Conservation (phyloP, 1,140 invertebrate species). For the Thaumetopoea pityocampa region DNA sequence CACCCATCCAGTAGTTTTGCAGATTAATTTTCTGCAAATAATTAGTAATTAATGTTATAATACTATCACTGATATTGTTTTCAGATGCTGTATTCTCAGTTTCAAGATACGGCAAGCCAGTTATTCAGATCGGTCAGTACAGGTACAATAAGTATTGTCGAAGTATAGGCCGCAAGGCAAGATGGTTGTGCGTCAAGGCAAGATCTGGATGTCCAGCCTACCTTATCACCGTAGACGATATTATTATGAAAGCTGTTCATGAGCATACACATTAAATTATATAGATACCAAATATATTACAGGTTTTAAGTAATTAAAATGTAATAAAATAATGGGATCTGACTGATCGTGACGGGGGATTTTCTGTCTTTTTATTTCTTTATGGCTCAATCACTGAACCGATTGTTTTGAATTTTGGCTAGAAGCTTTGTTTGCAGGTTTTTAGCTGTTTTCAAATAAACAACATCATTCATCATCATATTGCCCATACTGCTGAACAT, state of each 20-base stretch:
- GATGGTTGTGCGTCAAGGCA: slow-evolving; percentile 19
- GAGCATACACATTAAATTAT: slow-evolving; percentile 30
- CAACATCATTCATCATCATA: no score
- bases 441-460: no score
- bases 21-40: no score
- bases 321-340: neutral
- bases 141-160: slow-evolving; percentile 32
- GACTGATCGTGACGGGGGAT: no score
- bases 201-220: slow-evolving; percentile 9
- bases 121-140: slow-evolving; percentile 32
- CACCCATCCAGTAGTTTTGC: no score
- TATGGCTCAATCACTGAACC: no score
- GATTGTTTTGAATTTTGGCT: no score
- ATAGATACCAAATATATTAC: neutral
- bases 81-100: slow-evolving; percentile 13
- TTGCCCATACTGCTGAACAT: no score
- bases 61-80: no score
- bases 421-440: no score
- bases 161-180: slow-evolving; percentile 22
- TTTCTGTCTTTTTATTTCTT: no score
- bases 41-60: no score
- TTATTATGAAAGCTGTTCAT: slow-evolving; percentile 26
- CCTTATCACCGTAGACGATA: slow-evolving; percentile 28
- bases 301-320: neutral
- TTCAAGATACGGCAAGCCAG: slow-evolving; percentile 34